Percentiles rank a stretch among this genome's conserved stretches.
phyloP scores from a whole-genome alignment of 2,113 vertebrate genomes.

The Cebus imitator region DNA sequence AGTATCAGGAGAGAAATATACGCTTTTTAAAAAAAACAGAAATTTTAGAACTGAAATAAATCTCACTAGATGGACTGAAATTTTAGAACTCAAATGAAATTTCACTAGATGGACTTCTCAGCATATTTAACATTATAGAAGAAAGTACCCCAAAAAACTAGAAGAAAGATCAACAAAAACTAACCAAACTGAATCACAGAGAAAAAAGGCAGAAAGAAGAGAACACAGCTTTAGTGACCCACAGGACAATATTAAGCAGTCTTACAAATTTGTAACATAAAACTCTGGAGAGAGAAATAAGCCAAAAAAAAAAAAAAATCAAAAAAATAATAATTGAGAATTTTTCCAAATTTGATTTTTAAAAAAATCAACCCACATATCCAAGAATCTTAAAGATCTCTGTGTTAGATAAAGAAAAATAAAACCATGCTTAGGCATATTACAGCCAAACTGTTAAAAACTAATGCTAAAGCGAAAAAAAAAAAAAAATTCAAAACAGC shows the following conservation, averaged over 20 bases:
- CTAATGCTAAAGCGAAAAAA: neutral
- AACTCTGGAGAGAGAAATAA: neutral
- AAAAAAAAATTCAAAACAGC: neutral
- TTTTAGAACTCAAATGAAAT: neutral
- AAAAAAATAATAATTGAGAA: neutral
- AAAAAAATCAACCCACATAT: neutral
- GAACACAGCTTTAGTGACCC: neutral
- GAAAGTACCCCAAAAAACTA: neutral
- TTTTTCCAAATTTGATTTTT: constrained; percentile 9
- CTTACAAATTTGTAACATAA: neutral
- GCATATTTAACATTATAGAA: neutral
- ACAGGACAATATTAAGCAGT: neutral
- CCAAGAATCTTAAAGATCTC: constrained; percentile 26
- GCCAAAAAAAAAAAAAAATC: neutral
- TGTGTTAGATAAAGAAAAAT: neutral
- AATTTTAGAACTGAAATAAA: constrained; percentile 9
- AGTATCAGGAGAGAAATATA: neutral
- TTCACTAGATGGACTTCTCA: neutral
- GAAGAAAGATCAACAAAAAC: constrained; percentile 15
- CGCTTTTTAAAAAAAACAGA: neutral
- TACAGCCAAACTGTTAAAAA: constrained; percentile 1
- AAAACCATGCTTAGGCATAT: neutral
- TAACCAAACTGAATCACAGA: neutral
- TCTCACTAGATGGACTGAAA: neutral
- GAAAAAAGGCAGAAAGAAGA: neutral